These are phyloP conservation scores for Brachylomia viminalis DNA, from an alignment of 2,888 invertebrate genomes.

Conservation along the genomic window DNA sequence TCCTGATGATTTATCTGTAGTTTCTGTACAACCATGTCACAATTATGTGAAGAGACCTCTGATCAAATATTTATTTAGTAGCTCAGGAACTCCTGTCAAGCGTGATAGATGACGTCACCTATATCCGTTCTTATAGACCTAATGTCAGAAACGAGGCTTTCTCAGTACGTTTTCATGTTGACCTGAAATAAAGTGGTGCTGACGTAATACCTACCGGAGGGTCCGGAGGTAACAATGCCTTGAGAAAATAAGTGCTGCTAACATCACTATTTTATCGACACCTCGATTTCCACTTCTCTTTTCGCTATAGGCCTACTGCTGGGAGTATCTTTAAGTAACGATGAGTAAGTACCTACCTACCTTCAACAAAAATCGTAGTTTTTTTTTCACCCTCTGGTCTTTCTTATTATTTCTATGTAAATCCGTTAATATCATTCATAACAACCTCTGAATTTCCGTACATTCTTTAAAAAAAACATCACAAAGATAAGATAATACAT, in stretches of 20 bases:
- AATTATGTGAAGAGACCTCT: constrained; percentile 20
- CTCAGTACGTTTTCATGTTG: constrained; percentile 36
- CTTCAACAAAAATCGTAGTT: not conserved
- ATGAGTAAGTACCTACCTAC: not conserved
- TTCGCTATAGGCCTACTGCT: not conserved
- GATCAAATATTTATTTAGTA: constrained; percentile 55
- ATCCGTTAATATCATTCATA: not conserved
- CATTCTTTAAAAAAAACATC: not conserved
- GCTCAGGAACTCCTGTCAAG: constrained; percentile 43
- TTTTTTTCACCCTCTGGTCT: not conserved
- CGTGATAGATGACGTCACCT: constrained; percentile 59
- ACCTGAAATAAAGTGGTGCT: constrained; percentile 26
- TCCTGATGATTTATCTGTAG: constrained; percentile 2
- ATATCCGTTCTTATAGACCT: constrained; percentile 33
- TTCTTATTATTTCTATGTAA: not conserved
- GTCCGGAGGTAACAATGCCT: not conserved
- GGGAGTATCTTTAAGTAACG: not conserved
- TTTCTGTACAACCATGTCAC: constrained; percentile 8
- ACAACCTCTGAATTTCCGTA: too few relatives aligned
- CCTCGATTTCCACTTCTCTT: not conserved
- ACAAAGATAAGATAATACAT: constrained; percentile 28
- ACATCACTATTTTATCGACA: not conserved
- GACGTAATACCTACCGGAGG: constrained; percentile 23
- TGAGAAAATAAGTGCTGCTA: constrained; percentile 11
- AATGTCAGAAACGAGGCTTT: constrained; percentile 30